phyloP scores from a whole-genome alignment of 2,888 invertebrate genomes.

The Caenorhabditis sp. region DNA sequence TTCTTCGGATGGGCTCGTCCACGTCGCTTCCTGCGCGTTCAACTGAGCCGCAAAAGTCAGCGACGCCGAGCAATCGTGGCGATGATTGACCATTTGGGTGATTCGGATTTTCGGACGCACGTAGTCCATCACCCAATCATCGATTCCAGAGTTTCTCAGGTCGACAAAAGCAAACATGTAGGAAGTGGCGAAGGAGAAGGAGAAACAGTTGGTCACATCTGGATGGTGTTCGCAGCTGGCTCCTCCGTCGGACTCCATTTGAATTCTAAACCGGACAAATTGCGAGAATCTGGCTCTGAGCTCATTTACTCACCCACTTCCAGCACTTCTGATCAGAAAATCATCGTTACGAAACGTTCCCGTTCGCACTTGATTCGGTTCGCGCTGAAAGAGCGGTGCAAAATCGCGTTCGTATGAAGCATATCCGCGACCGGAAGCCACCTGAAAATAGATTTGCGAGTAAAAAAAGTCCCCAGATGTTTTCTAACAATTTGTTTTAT shows the following conservation, averaged over 20 bases:
- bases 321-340: neutral
- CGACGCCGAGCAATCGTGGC: slow-evolving; percentile 32
- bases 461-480: neutral
- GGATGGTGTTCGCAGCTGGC: slow-evolving; percentile 19
- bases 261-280: slow-evolving; percentile 19
- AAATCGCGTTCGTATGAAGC: neutral
- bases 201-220: slow-evolving; percentile 21
- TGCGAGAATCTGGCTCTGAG: no score
- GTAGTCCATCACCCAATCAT: slow-evolving; percentile 31
- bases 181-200: slow-evolving; percentile 16
- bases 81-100: slow-evolving; percentile 37
- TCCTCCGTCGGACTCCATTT: slow-evolving; percentile 2
- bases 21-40: slow-evolving; percentile 7
- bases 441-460: slow-evolving; percentile 1
- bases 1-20: neutral
- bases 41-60: slow-evolving; percentile 34
- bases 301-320: slow-evolving; percentile 26
- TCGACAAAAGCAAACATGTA: slow-evolving; percentile 18
- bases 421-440: slow-evolving; percentile 3
- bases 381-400: neutral
- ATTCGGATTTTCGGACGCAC: slow-evolving; percentile 43
- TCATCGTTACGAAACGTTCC: slow-evolving; percentile 9
- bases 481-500: slow-evolving; percentile 17
- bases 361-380: neutral
- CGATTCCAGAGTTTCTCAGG: slow-evolving; percentile 17